Evolutionary conservation across 2,113 vertebrate species (phyloP), one percentile per base, ranked within the genome.

Genomic region (Zosterops borbonicus): DNA sequence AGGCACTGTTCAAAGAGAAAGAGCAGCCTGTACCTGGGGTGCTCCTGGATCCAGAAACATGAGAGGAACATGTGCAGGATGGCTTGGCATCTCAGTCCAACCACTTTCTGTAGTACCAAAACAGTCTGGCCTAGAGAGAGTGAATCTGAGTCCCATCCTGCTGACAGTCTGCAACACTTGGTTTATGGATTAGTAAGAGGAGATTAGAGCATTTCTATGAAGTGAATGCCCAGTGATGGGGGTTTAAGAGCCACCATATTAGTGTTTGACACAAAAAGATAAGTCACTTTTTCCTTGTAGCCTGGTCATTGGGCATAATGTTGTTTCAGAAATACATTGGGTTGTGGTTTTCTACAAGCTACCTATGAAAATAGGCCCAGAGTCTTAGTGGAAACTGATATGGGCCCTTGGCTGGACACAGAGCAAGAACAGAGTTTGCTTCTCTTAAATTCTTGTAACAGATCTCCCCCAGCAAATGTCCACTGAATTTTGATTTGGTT

Each of bases 101-200:
- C 49, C 49, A 16, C 20, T 13, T 86, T 44, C 47, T 73, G 24
- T 69, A 41, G 41, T 37, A 31, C 58, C 19, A 31, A 31, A 78
- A 5, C 14, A 67, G 25, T 70, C 44, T 29, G 25, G 52, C 53
- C 19, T 28, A 17, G 77, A 47, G 16, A 39, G 14, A 16, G 21
- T 19, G 39, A 63, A 46, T 81, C 39, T 1, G 19, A 46, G 64
- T 59, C 35, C 39, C 14, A 16, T 42, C 4, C 50, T 60, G 18
- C 39, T 11, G 2, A 8, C 31, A 20, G 44, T 59, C 27, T 29
- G 12, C 28, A 44, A 0, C 1, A 1, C 31, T 63, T 83, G 19
- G 8, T 78, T 89, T 79, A 75, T 39, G 18, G 63, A 62, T 87
- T 42, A 12, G 12, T 58, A 42, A 55, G 68, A 74, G 31, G 27